These are phyloP conservation scores for Yponomeuta malinellus DNA, from an alignment of 2,888 invertebrate genomes.

Conservation along the genomic window DNA sequence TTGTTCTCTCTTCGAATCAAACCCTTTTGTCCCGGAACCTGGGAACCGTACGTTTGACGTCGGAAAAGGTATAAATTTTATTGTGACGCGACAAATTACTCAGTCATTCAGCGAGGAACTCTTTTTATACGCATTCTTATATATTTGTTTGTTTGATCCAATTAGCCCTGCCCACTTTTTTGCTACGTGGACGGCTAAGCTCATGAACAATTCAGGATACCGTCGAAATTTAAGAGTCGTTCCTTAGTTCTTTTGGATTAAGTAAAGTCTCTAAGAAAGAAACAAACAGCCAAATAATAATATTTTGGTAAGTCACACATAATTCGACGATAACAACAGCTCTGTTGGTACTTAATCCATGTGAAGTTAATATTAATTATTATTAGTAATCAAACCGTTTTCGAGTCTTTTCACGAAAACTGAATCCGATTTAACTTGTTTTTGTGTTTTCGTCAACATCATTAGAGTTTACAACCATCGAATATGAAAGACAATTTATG, in stretches of 20 bases:
- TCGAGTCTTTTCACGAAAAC: too few species aligned
- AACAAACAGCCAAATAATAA: too few species aligned
- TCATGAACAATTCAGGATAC: not conserved
- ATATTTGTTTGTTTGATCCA: not conserved
- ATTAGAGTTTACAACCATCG: too few species aligned
- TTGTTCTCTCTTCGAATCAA: conserved; percentile 2
- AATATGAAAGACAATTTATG: too few species aligned
- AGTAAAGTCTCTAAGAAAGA: too few species aligned
- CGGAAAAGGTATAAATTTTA: not conserved
- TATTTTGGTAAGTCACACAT: too few species aligned
- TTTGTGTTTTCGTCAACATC: too few species aligned
- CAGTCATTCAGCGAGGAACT: not conserved
- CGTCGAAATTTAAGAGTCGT: not conserved
- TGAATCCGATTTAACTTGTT: too few species aligned
- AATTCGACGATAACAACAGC: too few species aligned
- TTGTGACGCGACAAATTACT: not conserved
- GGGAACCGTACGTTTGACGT: not conserved
- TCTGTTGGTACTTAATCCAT: too few species aligned
- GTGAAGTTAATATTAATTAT: too few species aligned
- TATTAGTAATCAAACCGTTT: too few species aligned
- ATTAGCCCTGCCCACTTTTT: not conserved
- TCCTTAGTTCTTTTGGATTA: not conserved
- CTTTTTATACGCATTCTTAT: not conserved
- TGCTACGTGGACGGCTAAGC: not conserved
- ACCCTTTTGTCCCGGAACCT: not conserved